Evolutionary conservation across 2,888 invertebrate species (phyloP).

Genomic region (Platycheirus rosarum): DNA sequence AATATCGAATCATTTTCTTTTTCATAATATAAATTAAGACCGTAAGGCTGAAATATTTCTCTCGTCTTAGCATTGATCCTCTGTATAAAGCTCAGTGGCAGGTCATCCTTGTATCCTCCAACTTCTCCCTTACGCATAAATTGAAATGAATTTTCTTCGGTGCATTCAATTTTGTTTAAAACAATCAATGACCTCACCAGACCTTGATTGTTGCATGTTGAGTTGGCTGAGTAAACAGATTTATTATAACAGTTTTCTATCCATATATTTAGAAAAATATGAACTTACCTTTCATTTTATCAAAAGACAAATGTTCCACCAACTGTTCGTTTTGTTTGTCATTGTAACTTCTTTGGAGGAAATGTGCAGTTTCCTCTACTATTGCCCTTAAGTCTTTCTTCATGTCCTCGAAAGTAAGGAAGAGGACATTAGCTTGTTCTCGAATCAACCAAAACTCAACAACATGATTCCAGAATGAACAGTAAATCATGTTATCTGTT

Average conservation of each 20-base stretch:
- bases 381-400: conserved; percentile 19
- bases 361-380: not conserved
- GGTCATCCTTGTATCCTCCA: conserved; percentile 33
- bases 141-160: conserved; percentile 12
- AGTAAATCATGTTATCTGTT: conserved; percentile 38
- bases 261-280: not conserved
- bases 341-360: conserved; percentile 13
- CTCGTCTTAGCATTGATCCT: conserved; percentile 16
- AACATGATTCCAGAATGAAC: conserved; percentile 59
- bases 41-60: conserved; percentile 18
- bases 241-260: no score
- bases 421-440: conserved; percentile 14
- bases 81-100: not conserved
- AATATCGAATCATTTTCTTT: not conserved
- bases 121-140: conserved; percentile 42
- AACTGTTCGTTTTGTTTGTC: conserved; percentile 17
- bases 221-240: conserved; percentile 11
- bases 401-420: conserved; percentile 30
- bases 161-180: not conserved
- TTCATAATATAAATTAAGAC: conserved; percentile 19
- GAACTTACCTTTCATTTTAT: conserved; percentile 38
- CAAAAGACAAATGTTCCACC: conserved; percentile 44
- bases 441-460: conserved; percentile 43
- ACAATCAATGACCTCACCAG: conserved; percentile 16
- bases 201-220: conserved; percentile 31